These are phyloP conservation scores for Aurelia aurita complex sp. Pacific DNA, from an alignment of 30 jellyfish, hydroid and myxozoan species.

Conservation along the genomic window DNA sequence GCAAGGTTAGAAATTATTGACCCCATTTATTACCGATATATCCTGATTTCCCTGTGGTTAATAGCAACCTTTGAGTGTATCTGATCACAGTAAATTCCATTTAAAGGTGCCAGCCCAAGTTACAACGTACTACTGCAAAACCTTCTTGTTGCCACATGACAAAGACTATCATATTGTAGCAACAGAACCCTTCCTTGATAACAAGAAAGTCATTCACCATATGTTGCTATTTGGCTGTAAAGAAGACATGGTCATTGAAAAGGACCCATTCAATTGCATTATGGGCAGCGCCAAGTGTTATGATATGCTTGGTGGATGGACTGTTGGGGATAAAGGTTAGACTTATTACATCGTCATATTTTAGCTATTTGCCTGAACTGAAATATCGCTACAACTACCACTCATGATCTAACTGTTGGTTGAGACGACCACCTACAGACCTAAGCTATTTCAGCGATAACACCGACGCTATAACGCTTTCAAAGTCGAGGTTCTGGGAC, in stretches of 20 bases:
- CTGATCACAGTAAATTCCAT: neutral
- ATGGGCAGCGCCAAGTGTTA: conserved; percentile 50
- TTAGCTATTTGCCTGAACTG: too few species aligned
- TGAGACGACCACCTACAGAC: too few species aligned
- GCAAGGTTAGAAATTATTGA: too few species aligned
- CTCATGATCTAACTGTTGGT: too few species aligned
- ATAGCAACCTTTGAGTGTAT: too few species aligned
- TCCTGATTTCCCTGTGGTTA: too few species aligned
- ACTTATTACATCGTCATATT: too few species aligned
- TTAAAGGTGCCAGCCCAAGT: conserved; percentile 57
- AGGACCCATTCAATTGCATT: conserved; percentile 51
- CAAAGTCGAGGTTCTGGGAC: too few species aligned
- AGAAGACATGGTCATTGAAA: conserved; percentile 23
- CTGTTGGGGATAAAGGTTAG: conserved; percentile 70
- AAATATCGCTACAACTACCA: too few species aligned
- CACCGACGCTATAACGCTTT: too few species aligned
- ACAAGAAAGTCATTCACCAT: conserved; percentile 64
- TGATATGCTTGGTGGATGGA: conserved; percentile 48
- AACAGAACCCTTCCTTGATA: conserved; percentile 51
- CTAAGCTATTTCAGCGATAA: too few species aligned
- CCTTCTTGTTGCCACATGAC: conserved; percentile 58
- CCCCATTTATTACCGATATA: too few species aligned
- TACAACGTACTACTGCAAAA: conserved; percentile 54
- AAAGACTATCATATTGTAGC: conserved; percentile 67
- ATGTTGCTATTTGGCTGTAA: conserved; percentile 61